Conservation (phyloP, 2,113 vertebrate species). For the Hiodon alosoides region DNA sequence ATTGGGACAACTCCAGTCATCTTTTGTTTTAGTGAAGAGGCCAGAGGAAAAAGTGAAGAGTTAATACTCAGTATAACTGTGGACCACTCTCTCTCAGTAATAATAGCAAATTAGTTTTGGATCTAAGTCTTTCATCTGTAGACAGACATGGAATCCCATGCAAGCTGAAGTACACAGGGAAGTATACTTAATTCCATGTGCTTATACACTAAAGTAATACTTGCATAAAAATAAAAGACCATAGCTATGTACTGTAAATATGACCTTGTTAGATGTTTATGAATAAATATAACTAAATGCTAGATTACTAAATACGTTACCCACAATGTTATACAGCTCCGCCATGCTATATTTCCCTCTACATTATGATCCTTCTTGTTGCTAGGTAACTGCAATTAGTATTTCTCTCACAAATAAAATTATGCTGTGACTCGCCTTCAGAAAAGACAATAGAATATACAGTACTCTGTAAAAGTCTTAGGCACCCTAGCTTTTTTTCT, state of each 20-base stretch:
- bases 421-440: background rate
- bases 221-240: background rate
- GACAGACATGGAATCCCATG: too few species aligned
- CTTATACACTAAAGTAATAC: conserved; percentile 28
- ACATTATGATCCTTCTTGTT: conserved; percentile 36
- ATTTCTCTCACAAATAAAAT: conserved; percentile 17
- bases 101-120: background rate
- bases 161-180: conserved; percentile 33
- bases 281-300: background rate
- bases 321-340: background rate
- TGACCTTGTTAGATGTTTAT: background rate
- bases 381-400: conserved; percentile 53
- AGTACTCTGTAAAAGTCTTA: too few species aligned
- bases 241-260: background rate
- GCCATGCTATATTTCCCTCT: background rate
- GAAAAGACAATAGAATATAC: background rate
- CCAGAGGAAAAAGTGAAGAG: too few species aligned
- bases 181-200: conserved; percentile 55
- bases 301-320: background rate
- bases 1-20: too few species aligned
- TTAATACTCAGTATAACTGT: background rate
- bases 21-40: background rate
- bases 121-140: background rate
- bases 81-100: background rate
- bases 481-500: too few species aligned